These are phyloP conservation scores for Campoletis sonorensis DNA, from an alignment of 1,140 invertebrate species.

Conservation along the genomic window DNA sequence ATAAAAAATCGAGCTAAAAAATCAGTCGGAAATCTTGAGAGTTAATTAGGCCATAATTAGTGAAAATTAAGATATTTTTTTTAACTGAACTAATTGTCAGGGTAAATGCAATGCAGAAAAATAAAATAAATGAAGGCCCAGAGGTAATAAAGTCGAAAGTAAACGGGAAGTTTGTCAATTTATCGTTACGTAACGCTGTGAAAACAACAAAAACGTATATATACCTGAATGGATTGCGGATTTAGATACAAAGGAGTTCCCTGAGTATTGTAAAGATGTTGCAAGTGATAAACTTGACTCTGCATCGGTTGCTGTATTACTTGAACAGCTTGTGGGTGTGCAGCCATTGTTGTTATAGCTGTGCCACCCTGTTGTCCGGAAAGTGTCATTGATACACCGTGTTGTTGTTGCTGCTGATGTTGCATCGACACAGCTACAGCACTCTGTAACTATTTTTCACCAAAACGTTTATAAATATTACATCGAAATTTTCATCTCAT, in stretches of 20 bases:
- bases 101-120: not conserved
- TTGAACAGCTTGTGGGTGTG: conserved; percentile 79
- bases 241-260: conserved; percentile 82
- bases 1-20: too few relatives aligned
- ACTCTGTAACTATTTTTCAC: conserved; percentile 64
- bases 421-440: conserved; percentile 74
- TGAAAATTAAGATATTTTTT: not conserved
- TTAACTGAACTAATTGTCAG: too few relatives aligned
- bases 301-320: conserved; percentile 90
- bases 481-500: conserved; percentile 52
- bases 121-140: too few relatives aligned
- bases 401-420: conserved; percentile 79
- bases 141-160: too few relatives aligned
- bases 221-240: conserved; percentile 84
- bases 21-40: too few relatives aligned
- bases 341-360: conserved; percentile 74
- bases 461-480: not conserved
- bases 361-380: conserved; percentile 72
- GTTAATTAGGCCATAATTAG: too few relatives aligned
- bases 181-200: too few relatives aligned
- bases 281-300: conserved; percentile 84
- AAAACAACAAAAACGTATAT: not conserved
- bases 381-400: conserved; percentile 74
- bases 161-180: not conserved
- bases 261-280: conserved; percentile 88